Conservation (phyloP, 2,113 vertebrate species). For the Corythaeola cristata region DNA sequence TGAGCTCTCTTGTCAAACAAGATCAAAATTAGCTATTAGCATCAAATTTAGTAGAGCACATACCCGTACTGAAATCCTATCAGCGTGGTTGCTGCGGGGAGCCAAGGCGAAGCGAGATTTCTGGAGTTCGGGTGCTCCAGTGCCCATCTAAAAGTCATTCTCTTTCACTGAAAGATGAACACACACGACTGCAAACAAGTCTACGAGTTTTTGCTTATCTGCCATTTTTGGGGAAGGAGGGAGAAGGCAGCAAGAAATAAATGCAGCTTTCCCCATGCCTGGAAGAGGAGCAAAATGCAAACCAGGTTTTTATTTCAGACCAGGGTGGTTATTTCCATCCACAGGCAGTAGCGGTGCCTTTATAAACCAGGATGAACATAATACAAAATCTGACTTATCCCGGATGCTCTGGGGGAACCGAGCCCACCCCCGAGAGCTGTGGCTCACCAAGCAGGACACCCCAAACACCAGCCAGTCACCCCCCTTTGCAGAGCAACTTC, state of each 20-base stretch:
- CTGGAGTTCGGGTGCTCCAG: not conserved
- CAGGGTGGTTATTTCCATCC: not conserved
- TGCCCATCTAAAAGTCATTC: not conserved
- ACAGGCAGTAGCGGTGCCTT: not conserved
- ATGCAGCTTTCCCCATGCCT: not conserved
- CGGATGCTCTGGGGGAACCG: fast-evolving
- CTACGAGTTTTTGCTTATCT: not conserved
- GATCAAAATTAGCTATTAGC: conserved; percentile 19
- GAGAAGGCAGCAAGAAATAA: not conserved
- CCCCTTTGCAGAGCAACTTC: not conserved
- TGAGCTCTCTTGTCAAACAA: not conserved
- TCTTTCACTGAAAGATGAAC: not conserved
- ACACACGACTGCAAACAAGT: not conserved
- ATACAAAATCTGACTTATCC: not conserved
- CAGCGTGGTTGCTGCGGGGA: not conserved
- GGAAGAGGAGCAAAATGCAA: not conserved
- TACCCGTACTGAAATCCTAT: not conserved
- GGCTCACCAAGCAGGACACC: not conserved
- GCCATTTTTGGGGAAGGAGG: not conserved
- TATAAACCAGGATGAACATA: not conserved
- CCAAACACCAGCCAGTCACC: not conserved
- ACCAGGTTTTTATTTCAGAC: not conserved
- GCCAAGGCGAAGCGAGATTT: not conserved
- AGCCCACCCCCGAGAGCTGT: not conserved
- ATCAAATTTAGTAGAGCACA: not conserved